Evolutionary conservation across 2,888 invertebrate genomes (phyloP).

Genomic region (Tenthredo scrophulariae): DNA sequence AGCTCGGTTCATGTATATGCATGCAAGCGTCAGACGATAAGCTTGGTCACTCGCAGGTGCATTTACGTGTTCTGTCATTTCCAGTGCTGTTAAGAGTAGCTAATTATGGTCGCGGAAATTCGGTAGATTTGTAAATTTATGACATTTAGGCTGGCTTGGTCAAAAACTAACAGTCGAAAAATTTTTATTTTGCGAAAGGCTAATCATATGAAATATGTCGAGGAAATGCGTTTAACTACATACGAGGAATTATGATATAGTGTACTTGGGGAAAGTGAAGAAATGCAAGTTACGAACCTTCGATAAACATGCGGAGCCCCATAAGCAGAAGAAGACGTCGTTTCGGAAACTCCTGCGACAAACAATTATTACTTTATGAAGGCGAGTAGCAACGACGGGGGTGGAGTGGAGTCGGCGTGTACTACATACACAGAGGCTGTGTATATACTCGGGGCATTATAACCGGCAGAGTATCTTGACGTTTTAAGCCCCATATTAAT

Average conservation of each 20-base stretch:
- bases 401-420: conserved; percentile 26
- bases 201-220: background rate
- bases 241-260: background rate
- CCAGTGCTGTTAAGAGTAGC: conserved; percentile 28
- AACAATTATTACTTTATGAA: conserved; percentile 57
- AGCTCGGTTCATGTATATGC: conserved; percentile 64
- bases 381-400: background rate
- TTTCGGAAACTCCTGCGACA: conserved; percentile 42
- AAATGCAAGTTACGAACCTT: conserved; percentile 24
- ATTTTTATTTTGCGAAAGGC: too few species aligned
- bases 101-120: background rate
- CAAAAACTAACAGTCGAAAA: too few species aligned
- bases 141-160: too few species aligned
- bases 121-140: background rate
- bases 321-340: background rate
- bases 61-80: conserved; percentile 41
- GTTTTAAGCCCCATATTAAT: conserved; percentile 64
- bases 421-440: conserved; percentile 19
- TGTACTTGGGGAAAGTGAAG: background rate
- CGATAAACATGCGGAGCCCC: conserved; percentile 4
- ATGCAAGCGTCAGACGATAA: conserved; percentile 55
- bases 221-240: background rate
- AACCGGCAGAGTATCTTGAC: conserved; percentile 56
- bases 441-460: conserved; percentile 42
- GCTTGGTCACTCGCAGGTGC: conserved; percentile 25